These are phyloP conservation scores for Diadumene lineata DNA, from an alignment of 92 coral and sea anemone genomes.

Conservation along the genomic window DNA sequence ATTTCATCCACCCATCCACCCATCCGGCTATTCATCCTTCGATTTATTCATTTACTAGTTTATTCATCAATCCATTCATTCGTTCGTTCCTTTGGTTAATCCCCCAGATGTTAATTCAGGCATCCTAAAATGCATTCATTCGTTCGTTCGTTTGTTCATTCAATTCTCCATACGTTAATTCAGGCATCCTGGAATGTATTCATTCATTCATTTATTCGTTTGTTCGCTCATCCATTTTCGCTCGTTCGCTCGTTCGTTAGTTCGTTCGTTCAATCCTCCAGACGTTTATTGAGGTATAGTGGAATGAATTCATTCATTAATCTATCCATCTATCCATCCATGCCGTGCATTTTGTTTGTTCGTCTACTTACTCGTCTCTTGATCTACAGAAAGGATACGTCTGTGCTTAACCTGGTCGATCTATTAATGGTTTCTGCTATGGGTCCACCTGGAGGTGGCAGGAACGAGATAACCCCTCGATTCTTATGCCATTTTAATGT, in stretches of 20 bases:
- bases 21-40: background rate
- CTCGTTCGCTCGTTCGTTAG: background rate
- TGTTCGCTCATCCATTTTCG: background rate
- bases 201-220: background rate
- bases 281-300: too few relatives aligned
- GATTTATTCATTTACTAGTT: background rate
- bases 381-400: constrained; percentile 84
- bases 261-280: background rate
- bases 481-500: constrained; percentile 93
- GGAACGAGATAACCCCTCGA: constrained; percentile 91
- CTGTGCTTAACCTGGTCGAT: constrained; percentile 77
- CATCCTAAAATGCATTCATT: background rate
- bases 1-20: background rate
- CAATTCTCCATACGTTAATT: background rate
- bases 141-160: background rate
- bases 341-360: too few relatives aligned
- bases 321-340: too few relatives aligned
- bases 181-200: background rate
- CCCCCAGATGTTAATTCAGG: too few relatives aligned
- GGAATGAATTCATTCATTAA: too few relatives aligned
- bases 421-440: constrained; percentile 87
- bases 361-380: background rate
- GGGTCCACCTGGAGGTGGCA: constrained; percentile 99
- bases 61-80: background rate
- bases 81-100: background rate